Conservation (phyloP, 2,113 vertebrate genomes). For the Lonchura striata region DNA sequence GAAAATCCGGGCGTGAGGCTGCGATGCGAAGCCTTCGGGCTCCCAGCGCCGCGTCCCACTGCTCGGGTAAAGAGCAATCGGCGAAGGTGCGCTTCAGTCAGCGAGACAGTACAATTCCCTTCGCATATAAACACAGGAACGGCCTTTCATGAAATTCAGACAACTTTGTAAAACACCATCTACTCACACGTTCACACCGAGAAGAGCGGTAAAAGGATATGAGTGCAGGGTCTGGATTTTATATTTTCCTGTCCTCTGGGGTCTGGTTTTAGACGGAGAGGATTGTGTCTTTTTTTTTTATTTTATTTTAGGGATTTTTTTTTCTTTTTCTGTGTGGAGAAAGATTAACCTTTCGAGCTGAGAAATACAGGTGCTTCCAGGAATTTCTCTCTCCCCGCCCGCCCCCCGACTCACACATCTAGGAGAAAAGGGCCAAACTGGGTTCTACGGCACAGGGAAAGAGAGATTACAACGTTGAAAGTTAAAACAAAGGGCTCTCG, state of each 20-base stretch:
- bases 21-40: not conserved
- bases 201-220: slow-evolving; percentile 54
- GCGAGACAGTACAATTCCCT: not conserved
- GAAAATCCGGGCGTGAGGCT: not conserved
- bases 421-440: not conserved
- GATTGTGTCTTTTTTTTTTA: not conserved
- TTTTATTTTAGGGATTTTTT: not conserved
- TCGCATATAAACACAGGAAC: slow-evolving; percentile 42
- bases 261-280: slow-evolving; percentile 39
- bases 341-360: slow-evolving; percentile 22
- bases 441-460: not conserved
- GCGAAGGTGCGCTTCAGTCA: not conserved
- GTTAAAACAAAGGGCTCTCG: not conserved
- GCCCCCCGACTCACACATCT: not conserved
- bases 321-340: not conserved
- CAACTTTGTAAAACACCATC: slow-evolving; percentile 61
- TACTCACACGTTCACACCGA: slow-evolving; percentile 51
- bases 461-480: not conserved
- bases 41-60: not conserved
- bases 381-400: not conserved
- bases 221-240: slow-evolving; percentile 52
- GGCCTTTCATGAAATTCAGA: slow-evolving; percentile 51
- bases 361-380: slow-evolving; percentile 45
- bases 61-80: not conserved
- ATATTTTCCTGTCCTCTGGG: slow-evolving; percentile 51